These are phyloP conservation scores for Amphipyra tragopoginis DNA, from an alignment of 2,888 invertebrate genomes.

Conservation along the genomic window DNA sequence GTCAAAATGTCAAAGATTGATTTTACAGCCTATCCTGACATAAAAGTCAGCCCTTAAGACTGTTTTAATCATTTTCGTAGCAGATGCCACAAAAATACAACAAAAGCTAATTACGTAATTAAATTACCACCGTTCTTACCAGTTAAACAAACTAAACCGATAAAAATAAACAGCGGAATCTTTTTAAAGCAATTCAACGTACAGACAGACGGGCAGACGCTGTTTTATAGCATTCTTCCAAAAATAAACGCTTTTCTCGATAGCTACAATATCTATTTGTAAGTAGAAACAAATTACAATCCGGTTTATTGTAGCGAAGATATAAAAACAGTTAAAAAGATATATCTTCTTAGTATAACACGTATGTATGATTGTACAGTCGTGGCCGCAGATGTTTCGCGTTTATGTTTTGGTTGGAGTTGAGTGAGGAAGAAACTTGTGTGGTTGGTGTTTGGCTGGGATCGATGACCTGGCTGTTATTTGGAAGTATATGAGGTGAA, in stretches of 20 bases:
- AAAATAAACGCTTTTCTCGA: constrained; percentile 37
- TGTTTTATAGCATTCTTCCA: constrained; percentile 25
- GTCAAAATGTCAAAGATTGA: too few relatives aligned
- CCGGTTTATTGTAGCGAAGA: constrained; percentile 37
- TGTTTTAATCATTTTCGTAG: too few relatives aligned
- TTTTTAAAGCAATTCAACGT: constrained; percentile 20
- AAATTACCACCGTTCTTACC: not conserved
- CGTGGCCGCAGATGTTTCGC: constrained; percentile 11
- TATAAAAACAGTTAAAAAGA: constrained; percentile 20
- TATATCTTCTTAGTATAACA: constrained; percentile 7
- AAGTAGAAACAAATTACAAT: constrained; percentile 42
- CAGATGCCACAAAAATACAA: too few relatives aligned
- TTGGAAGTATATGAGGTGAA: constrained; percentile 11
- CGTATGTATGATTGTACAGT: constrained; percentile 15
- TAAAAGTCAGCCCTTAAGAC: too few relatives aligned
- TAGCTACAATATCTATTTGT: constrained; percentile 23
- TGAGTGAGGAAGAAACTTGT: constrained; percentile 10
- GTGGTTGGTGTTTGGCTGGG: constrained; percentile 11
- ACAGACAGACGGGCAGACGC: constrained; percentile 35
- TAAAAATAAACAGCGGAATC: constrained; percentile 32
- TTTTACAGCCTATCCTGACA: too few relatives aligned
- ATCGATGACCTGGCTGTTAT: constrained; percentile 15
- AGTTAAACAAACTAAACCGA: constrained; percentile 29
- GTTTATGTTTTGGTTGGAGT: not conserved
- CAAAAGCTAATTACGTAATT: not conserved